phyloP scores from a whole-genome alignment of 2,888 invertebrate genomes.

The Habrosyne pyritoides region DNA sequence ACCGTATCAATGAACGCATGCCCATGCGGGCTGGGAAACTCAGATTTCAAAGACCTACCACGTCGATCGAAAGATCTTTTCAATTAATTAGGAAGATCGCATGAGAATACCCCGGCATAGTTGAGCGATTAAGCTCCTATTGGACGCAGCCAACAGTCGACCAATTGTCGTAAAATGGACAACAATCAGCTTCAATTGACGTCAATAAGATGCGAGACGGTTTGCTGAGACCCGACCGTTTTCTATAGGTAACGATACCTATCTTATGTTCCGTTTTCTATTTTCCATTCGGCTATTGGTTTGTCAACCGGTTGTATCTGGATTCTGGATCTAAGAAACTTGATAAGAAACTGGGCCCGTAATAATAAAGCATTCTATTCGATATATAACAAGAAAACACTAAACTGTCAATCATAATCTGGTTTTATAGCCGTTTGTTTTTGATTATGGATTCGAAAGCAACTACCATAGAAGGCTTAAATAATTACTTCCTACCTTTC shows the following conservation, averaged over 20 bases:
- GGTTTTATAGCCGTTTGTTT: not conserved
- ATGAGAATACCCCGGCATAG: constrained; percentile 72
- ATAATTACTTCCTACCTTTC: not conserved
- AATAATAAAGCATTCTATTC: not conserved
- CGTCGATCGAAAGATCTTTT: constrained; percentile 55
- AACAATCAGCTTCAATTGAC: constrained; percentile 78
- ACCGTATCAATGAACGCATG: not conserved
- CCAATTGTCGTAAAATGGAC: constrained; percentile 77
- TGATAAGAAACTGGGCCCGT: not conserved
- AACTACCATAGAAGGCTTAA: not conserved
- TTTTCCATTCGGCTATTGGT: constrained; percentile 28
- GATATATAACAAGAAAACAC: not conserved
- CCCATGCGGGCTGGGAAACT: constrained; percentile 1
- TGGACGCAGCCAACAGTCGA: constrained; percentile 42
- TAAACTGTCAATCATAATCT: not conserved
- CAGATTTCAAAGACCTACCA: constrained; percentile 39
- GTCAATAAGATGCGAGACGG: constrained; percentile 70
- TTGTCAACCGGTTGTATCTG: constrained; percentile 18
- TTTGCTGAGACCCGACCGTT: constrained; percentile 39
- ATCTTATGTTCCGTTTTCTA: constrained; percentile 34
- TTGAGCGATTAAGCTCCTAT: constrained; percentile 58
- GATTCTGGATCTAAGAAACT: constrained; percentile 6
- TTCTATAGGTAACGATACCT: constrained; percentile 41
- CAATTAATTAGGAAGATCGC: constrained; percentile 66
- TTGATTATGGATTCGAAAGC: not conserved